Evolutionary conservation across 2,797 vertebrate genomes (phyloP).

Genomic region (Gorsachius magnificus): DNA sequence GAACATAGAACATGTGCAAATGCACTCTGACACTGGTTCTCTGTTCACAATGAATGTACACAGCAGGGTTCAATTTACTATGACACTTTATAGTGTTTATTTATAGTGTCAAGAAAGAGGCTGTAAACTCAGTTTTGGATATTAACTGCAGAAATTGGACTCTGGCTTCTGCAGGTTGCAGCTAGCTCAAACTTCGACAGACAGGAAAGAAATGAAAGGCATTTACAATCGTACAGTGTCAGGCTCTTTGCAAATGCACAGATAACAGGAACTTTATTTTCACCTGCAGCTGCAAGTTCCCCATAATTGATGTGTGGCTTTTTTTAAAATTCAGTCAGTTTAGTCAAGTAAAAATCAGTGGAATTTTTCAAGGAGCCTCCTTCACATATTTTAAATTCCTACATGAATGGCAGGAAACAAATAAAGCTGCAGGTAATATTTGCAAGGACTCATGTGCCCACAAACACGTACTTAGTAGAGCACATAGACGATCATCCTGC

Average conservation of each 20-base stretch:
- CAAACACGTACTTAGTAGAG: not conserved
- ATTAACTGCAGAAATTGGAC: not conserved
- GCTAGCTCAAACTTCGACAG: not conserved
- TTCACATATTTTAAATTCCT: not conserved
- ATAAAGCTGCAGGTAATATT: not conserved
- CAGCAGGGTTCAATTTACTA: not conserved
- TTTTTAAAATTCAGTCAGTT: not conserved
- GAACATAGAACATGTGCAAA: not conserved
- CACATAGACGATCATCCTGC: not conserved
- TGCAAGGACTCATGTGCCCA: not conserved
- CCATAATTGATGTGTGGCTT: not conserved
- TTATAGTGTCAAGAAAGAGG: not conserved
- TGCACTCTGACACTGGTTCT: not conserved
- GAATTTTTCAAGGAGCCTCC: not conserved
- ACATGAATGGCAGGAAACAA: not conserved
- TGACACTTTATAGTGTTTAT: not conserved
- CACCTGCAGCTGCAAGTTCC: not conserved
- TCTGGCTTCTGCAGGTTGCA: not conserved
- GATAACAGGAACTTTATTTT: not conserved
- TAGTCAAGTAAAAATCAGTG: not conserved
- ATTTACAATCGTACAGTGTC: not conserved
- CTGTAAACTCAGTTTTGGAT: not conserved
- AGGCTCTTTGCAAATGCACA: not conserved
- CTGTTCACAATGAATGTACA: not conserved
- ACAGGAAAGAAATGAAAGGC: not conserved